phyloP scores from a whole-genome alignment of 2,113 vertebrate genomes.

The Crotalus helleri region DNA sequence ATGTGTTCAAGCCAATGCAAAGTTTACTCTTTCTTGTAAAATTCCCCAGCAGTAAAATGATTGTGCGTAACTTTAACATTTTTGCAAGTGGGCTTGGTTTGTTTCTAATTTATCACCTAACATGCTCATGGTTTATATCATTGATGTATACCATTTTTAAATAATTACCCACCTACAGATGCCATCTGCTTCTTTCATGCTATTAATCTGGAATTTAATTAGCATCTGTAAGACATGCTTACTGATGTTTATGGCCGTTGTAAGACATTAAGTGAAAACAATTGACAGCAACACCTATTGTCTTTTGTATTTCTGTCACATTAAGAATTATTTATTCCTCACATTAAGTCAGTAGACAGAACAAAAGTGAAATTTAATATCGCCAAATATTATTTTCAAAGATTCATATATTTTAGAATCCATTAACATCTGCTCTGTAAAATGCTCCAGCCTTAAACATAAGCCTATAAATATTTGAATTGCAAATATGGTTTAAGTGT shows the following conservation, averaged over 20 bases:
- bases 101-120: constrained; percentile 43
- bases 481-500: neutral
- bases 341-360: constrained; percentile 42
- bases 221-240: constrained; percentile 43
- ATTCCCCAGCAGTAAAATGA: neutral
- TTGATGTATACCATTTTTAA: constrained; percentile 39
- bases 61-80: neutral
- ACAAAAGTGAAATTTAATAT: constrained; percentile 49
- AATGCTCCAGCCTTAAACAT: constrained; percentile 9
- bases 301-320: constrained; percentile 54
- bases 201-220: constrained; percentile 65
- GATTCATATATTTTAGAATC: constrained; percentile 42
- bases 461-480: neutral
- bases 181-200: constrained; percentile 35
- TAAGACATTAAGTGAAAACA: constrained; percentile 38
- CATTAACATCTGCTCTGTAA: constrained; percentile 42
- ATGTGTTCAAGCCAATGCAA: neutral
- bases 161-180: constrained; percentile 47
- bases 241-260: constrained; percentile 50
- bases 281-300: constrained; percentile 48
- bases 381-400: constrained; percentile 30
- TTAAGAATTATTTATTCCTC: constrained; percentile 62
- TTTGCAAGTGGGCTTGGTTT: constrained; percentile 23
- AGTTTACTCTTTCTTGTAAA: neutral
- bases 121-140: constrained; percentile 52